Evolutionary conservation across 2,797 vertebrate species (phyloP).

Genomic region (Petrocephalus sullivani): DNA sequence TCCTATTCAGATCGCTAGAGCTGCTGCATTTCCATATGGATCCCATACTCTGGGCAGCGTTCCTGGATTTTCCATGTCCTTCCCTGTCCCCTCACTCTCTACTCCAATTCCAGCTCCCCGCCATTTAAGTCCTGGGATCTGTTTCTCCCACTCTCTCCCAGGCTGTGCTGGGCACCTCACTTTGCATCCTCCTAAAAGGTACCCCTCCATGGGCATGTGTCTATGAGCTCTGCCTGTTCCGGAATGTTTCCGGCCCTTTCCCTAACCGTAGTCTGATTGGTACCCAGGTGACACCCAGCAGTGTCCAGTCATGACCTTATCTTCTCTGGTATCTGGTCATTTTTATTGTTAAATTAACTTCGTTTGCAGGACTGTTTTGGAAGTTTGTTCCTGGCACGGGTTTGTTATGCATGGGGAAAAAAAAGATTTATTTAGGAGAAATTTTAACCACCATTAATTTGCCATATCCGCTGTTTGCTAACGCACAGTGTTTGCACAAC

Average conservation of each 20-base stretch:
- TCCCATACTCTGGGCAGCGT: neutral
- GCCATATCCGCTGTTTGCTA: neutral
- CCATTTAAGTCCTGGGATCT: conserved; percentile 47
- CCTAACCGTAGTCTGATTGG: neutral
- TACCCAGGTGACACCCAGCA: neutral
- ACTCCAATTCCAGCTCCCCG: neutral
- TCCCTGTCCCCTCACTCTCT: neutral
- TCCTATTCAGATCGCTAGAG: neutral
- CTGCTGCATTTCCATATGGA: neutral
- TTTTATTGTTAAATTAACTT: neutral
- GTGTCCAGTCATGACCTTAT: neutral
- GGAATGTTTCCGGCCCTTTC: neutral
- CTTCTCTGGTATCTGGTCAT: neutral
- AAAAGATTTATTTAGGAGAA: neutral
- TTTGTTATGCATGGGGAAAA: neutral
- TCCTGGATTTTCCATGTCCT: neutral
- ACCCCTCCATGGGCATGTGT: conserved; percentile 22
- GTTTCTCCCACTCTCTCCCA: conserved; percentile 46
- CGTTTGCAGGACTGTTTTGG: neutral
- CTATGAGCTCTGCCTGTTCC: neutral
- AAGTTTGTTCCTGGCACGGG: neutral
- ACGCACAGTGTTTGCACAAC: neutral
- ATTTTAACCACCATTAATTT: neutral
- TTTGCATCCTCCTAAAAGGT: conserved; percentile 47
- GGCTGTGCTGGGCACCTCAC: conserved; percentile 36